Evolutionary conservation across 2,113 vertebrate genomes (phyloP).

Genomic region (Upupa epops): DNA sequence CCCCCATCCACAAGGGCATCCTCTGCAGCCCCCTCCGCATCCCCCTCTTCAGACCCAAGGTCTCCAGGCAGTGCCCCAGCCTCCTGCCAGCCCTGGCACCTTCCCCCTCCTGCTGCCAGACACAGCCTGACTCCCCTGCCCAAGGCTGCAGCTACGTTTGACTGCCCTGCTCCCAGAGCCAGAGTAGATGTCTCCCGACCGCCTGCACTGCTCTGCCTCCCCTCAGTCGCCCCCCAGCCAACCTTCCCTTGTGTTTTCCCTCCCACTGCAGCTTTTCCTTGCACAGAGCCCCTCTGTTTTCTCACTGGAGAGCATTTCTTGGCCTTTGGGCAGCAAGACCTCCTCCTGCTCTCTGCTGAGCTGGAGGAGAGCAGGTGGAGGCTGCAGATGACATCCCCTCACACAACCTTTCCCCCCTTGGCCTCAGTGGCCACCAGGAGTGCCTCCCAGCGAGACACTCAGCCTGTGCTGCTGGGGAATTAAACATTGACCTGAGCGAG

Average conservation of each 20-base stretch:
- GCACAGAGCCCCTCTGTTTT: background rate
- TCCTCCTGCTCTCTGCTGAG: background rate
- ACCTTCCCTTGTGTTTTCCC: background rate
- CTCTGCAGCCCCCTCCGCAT: background rate
- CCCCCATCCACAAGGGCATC: fast-evolving
- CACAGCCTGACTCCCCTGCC: background rate
- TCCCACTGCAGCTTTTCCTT: background rate
- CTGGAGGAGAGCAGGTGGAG: background rate
- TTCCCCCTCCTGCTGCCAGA: background rate
- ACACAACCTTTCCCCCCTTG: background rate
- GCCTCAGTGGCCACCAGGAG: background rate
- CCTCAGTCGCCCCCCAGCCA: background rate
- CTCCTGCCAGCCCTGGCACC: background rate
- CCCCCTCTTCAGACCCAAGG: background rate
- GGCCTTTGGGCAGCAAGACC: background rate
- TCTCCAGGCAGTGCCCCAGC: background rate
- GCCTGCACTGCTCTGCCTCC: background rate
- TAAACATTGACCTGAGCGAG: conserved; percentile 67
- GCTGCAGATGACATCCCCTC: background rate
- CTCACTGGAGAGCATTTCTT: background rate
- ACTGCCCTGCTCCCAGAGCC: background rate
- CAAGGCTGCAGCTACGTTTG: background rate
- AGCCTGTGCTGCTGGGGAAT: conserved; percentile 60
- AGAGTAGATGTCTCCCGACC: background rate
- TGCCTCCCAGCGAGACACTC: conserved; percentile 6